Base-by-base conservation (phyloP, 2,113 vertebrate species). In the Scophthalmus maximus region DNA sequence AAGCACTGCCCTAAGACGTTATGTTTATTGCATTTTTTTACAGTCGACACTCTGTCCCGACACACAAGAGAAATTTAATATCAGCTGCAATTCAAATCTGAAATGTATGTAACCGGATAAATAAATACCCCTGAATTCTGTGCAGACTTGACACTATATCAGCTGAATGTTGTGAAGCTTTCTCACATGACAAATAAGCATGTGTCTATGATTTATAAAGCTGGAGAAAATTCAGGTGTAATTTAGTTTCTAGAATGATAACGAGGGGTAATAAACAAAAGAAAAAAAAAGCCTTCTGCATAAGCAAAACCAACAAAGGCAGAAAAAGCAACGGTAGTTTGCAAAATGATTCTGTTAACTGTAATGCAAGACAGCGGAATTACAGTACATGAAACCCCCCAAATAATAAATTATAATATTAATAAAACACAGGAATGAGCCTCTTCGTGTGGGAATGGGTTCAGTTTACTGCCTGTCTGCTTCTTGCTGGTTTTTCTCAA, bases 351-450 rank as follows among this genome's bases (percentile, higher is more conserved):
- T 46, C 8, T 15, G 36, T 40, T 15, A 17, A 15, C 14, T 17
- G 6, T 3, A 15, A 5, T 40, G 12, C 36, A 17, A 5, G 36
- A 40, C 36, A 49, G 67, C 52, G 56, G 51, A 74, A 29, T 50
- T 59, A 88, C 62, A 66, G 64, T 59, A 81, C 20, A 11, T 74
- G 40, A 79, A 81, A 78, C 38, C 12, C 57, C 26, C 76, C 78
- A 85, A 83, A 80, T 59, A 5, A 85, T 87, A 88, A 88, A 88
- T 88, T 72, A 85, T 32, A 32, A 32, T 5, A 83, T 44, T 62
- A 73, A 79, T 73, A 83, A 85, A 87, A 91, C 36, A 79, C 46
- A 77, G 73, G 76, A 87, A 85, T 79, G 79, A 74, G 23, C 51
- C 27, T 78, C 76, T 72, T 73, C 14, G 11, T 18, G 38, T 15